These are phyloP conservation scores for Globicephala melas DNA, from an alignment of 2,113 vertebrate species.

Conservation along the genomic window DNA sequence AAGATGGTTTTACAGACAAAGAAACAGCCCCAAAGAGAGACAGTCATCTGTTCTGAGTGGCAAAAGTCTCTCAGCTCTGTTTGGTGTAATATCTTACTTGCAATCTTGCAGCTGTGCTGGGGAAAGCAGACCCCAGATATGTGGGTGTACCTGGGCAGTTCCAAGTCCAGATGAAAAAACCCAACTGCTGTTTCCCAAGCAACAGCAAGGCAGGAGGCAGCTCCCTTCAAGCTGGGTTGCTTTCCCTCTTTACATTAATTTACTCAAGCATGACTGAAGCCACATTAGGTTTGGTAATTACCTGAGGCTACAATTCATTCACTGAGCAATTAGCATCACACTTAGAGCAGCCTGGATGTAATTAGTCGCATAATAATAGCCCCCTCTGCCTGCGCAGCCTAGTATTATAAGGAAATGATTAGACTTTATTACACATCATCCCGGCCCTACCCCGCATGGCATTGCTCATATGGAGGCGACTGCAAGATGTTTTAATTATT, in stretches of 20 bases:
- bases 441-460: not conserved
- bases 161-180: not conserved
- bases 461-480: conserved; percentile 11
- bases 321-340: conserved; percentile 66
- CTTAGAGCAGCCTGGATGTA: conserved; percentile 46
- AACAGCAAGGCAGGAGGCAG: not conserved
- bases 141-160: not conserved
- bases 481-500: conserved; percentile 66
- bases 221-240: not conserved
- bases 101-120: no score
- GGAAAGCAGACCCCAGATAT: not conserved
- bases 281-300: conserved; percentile 73
- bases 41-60: not conserved
- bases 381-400: conserved; percentile 34
- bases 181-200: not conserved
- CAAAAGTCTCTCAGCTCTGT: not conserved
- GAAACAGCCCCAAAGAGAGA: not conserved
- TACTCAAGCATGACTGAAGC: conserved; percentile 35
- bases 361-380: conserved; percentile 53
- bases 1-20: not conserved
- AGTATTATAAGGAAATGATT: conserved; percentile 44
- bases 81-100: not conserved
- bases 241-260: conserved; percentile 54
- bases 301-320: conserved; percentile 70
- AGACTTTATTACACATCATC: not conserved